phyloP scores from a whole-genome alignment of 2,113 vertebrate species.

The Chunga burmeisteri region DNA sequence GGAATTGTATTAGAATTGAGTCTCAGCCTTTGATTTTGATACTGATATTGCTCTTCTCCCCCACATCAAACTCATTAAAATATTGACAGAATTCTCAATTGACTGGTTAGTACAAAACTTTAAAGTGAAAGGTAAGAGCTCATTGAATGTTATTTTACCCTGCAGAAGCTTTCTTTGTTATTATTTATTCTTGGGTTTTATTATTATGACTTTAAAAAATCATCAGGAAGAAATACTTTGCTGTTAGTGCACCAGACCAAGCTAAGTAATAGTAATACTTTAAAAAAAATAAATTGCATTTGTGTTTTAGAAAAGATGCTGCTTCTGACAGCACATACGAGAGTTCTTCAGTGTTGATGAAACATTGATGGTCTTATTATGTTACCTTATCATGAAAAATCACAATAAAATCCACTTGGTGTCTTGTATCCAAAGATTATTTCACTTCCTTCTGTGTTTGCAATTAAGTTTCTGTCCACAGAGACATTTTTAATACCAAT shows the following conservation, averaged over 20 bases:
- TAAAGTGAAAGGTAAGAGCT: not conserved
- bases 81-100: not conserved
- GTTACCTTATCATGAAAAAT: not conserved
- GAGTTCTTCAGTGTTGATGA: not conserved
- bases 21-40: not conserved
- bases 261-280: not conserved
- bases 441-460: not conserved
- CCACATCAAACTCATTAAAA: accelerated
- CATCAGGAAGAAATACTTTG: not conserved
- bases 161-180: not conserved
- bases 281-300: not conserved
- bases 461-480: not conserved
- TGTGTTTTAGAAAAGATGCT: not conserved
- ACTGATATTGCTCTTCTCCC: not conserved
- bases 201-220: not conserved
- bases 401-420: not conserved
- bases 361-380: not conserved
- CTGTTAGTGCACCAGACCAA: not conserved
- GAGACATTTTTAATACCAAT: not conserved
- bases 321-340: not conserved
- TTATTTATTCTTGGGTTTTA: not conserved
- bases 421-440: not conserved
- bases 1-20: not conserved
- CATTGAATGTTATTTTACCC: not conserved
- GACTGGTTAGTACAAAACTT: not conserved